Conservation (phyloP, 92 coral and sea anemone genomes). For the Heliopora coerulea region DNA sequence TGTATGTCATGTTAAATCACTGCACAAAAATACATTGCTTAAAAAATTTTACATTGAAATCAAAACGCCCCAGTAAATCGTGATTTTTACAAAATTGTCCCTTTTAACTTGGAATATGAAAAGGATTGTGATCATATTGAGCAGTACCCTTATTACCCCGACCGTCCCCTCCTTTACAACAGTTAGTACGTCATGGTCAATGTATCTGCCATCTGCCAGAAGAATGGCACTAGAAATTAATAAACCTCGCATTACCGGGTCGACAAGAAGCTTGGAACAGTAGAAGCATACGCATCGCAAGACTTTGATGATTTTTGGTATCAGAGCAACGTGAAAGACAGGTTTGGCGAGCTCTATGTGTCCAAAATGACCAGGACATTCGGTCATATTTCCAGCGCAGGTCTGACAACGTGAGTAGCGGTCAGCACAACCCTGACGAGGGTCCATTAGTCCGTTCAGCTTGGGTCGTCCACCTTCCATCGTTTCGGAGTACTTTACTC, state of each 20-base stretch:
- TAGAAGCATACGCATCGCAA: slow-evolving; percentile 94
- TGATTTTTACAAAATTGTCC: too few relatives aligned
- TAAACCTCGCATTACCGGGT: slow-evolving; percentile 60
- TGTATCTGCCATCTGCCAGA: too few relatives aligned
- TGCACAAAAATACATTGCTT: too few relatives aligned
- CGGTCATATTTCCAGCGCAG: slow-evolving; percentile 97
- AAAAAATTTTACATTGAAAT: too few relatives aligned
- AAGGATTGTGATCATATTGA: too few relatives aligned
- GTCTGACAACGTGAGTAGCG: slow-evolving; percentile 99
- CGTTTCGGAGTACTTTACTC: slow-evolving; percentile 91
- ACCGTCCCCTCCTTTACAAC: too few relatives aligned
- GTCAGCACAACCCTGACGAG: slow-evolving; percentile 97
- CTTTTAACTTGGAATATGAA: too few relatives aligned
- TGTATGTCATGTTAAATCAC: too few relatives aligned
- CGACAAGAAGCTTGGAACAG: slow-evolving; percentile 96
- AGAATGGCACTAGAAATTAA: not conserved
- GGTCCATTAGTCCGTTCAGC: slow-evolving; percentile 98
- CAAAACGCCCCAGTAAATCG: too few relatives aligned
- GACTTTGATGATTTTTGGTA: slow-evolving; percentile 79
- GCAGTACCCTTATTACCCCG: too few relatives aligned
- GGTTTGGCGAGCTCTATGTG: slow-evolving; percentile 98
- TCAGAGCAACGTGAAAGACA: slow-evolving; percentile 88
- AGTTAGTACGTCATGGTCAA: too few relatives aligned
- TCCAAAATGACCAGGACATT: slow-evolving; percentile 99
- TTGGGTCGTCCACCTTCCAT: slow-evolving; percentile 98